Percentiles rank a stretch among this genome's conserved stretches.
Conservation (phyloP, 1,140 invertebrate genomes). For the Pinna nobilis region DNA sequence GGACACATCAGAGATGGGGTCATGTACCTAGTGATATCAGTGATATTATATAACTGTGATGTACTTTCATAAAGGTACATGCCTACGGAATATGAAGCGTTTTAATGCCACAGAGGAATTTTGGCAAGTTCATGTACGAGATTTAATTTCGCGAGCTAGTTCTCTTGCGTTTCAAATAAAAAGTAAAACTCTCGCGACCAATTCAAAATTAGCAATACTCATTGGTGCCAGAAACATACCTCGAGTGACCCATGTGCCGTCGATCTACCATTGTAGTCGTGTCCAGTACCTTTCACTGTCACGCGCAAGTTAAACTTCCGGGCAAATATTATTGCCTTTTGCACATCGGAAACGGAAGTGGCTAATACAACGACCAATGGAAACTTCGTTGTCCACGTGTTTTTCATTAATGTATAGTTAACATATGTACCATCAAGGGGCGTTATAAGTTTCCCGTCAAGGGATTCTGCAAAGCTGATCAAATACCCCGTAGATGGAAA, state of each 20-base stretch:
- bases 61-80: too few relatives aligned
- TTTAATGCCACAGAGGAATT: too few relatives aligned
- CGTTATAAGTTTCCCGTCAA: constrained; percentile 15
- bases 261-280: constrained; percentile 49
- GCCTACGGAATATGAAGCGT: too few relatives aligned
- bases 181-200: too few relatives aligned
- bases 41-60: too few relatives aligned
- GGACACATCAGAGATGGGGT: too few relatives aligned
- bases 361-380: not conserved
- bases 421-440: constrained; percentile 18
- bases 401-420: constrained; percentile 11
- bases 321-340: constrained; percentile 45
- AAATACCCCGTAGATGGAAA: constrained; percentile 18
- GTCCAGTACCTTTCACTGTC: constrained; percentile 46
- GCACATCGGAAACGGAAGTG: constrained; percentile 28
- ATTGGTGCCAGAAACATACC: constrained; percentile 20
- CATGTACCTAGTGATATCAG: too few relatives aligned
- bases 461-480: not conserved
- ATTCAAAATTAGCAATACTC: too few relatives aligned
- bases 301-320: constrained; percentile 42
- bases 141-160: too few relatives aligned
- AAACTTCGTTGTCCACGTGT: constrained; percentile 30
- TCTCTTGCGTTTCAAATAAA: too few relatives aligned
- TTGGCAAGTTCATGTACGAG: too few relatives aligned
- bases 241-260: constrained; percentile 39